A percentile compares a stretch with the other conserved stretches of the same genome.
These are phyloP conservation scores for Pseudopipra pipra DNA, from an alignment of 2,113 vertebrate species.

Conservation along the genomic window DNA sequence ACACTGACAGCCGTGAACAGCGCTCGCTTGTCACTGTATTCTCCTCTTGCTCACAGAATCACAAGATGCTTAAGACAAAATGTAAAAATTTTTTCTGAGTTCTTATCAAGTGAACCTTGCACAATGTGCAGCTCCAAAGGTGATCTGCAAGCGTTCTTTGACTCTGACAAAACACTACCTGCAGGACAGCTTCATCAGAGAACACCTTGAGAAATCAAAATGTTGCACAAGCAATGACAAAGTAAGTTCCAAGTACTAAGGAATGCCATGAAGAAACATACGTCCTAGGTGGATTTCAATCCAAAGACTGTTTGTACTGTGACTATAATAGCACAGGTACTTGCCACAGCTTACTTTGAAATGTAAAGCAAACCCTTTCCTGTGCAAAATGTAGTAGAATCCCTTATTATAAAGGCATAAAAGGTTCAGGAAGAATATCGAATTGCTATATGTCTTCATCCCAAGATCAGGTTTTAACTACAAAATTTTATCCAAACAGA, in stretches of 20 bases:
- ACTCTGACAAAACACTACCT: background rate
- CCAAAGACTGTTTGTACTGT: background rate
- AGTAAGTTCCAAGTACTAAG: background rate
- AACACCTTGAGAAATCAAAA: background rate
- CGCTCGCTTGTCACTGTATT: rapidly evolving
- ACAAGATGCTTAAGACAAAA: background rate
- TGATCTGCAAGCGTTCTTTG: background rate
- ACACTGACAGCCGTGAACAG: background rate
- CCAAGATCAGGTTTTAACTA: background rate
- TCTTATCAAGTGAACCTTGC: background rate
- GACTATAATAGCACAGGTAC: background rate
- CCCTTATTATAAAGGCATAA: background rate
- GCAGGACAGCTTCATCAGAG: background rate
- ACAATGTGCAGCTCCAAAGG: background rate
- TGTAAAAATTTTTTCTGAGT: background rate
- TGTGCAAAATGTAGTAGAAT: background rate
- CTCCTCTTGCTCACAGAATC: background rate
- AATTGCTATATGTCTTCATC: background rate
- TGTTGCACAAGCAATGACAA: background rate
- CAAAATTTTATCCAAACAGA: background rate
- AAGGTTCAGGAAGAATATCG: background rate
- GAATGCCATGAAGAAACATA: background rate
- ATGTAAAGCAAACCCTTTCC: background rate
- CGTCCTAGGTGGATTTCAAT: background rate
- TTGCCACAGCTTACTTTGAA: background rate